These are phyloP conservation scores for Drosophila siamana DNA, from an alignment of 2,888 invertebrate genomes.

Conservation along the genomic window DNA sequence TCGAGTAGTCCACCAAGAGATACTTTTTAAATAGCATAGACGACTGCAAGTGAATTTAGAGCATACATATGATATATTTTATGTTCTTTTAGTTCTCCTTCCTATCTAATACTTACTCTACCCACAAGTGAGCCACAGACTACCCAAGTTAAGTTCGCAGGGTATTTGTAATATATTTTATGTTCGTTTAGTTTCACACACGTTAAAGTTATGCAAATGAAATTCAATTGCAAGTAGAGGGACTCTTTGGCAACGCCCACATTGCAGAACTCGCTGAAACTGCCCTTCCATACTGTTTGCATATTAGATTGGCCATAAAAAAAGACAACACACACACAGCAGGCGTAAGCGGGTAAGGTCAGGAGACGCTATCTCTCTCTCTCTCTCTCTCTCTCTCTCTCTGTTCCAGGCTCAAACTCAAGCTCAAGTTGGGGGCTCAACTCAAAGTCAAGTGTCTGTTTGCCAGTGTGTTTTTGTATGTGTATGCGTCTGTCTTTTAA, in stretches of 20 bases:
- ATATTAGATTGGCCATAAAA: conserved; percentile 79
- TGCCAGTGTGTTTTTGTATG: neutral
- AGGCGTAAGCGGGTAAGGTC: conserved; percentile 39
- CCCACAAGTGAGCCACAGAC: no score
- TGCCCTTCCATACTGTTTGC: conserved; percentile 57
- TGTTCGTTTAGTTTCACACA: conserved; percentile 49
- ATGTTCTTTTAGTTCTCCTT: no score
- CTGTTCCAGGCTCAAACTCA: conserved; percentile 14
- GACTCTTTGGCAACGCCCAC: conserved; percentile 37
- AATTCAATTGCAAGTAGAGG: conserved; percentile 62
- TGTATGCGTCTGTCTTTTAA: conserved; percentile 51
- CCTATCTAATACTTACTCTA: no score
- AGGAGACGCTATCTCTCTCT: no score
- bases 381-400: no score
- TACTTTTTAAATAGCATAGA: neutral
- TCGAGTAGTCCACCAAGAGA: neutral
- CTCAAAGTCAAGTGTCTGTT: conserved; percentile 65
- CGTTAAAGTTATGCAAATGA: conserved; percentile 73
- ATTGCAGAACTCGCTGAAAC: conserved; percentile 32
- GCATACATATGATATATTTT: neutral
- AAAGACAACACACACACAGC: conserved; percentile 55
- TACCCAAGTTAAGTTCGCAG: neutral
- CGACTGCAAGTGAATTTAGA: no score
- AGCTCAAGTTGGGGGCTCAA: conserved; percentile 39
- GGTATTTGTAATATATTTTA: conserved; percentile 52